Base-by-base conservation (phyloP, 2,888 invertebrate genomes). In the Eupithecia inturbata region DNA sequence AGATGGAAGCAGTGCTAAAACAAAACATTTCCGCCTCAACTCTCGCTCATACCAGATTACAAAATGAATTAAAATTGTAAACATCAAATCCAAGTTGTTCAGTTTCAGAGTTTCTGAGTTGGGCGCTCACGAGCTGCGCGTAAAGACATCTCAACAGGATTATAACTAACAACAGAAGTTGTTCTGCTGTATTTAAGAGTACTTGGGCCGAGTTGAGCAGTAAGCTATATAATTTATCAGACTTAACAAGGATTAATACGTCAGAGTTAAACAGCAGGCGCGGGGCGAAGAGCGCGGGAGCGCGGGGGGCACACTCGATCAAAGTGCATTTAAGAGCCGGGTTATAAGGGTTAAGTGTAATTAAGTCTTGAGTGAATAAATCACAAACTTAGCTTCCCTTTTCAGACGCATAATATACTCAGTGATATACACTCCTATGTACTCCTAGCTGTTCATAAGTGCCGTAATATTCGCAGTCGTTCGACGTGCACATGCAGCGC, bases 211-310 rank as follows among this genome's bases (percentile, higher is more conserved):
- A 71, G 76, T 76, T 73, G 71, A 76, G 73, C 67, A 77, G 82
- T 82, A 81, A 84, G 82, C 85, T 91, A 89, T 91, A 92, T 92
- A 89, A 92, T 91, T 91, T 86, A 92, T 89, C 82, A 84, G 86
- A 84, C 88, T 89, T 90, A 90, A 90, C 88, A 85, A 87, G 89
- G 89, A 90, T 91, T 92, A 91, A 91, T 89, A 88, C 83, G 85
- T 87, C 86, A 86, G 85, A 83, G 84, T 85, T 89, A 85, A 89
- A 88, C 85, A 88, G 86, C 86, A 87, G 87, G 85, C 80, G 70
- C 22, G 71, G 74, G 76, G 70, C 36, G 53, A 41, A 28, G 31
- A 57, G 57, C 22, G 49, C 41, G 53, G 41, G 19, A n/a, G 31
- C 39, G 72, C 53, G 69, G 63, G 62, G 66, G 71, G 72, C 60